phyloP scores from a whole-genome alignment of 2,797 vertebrate species.

The Pseudochirops corinnae region DNA sequence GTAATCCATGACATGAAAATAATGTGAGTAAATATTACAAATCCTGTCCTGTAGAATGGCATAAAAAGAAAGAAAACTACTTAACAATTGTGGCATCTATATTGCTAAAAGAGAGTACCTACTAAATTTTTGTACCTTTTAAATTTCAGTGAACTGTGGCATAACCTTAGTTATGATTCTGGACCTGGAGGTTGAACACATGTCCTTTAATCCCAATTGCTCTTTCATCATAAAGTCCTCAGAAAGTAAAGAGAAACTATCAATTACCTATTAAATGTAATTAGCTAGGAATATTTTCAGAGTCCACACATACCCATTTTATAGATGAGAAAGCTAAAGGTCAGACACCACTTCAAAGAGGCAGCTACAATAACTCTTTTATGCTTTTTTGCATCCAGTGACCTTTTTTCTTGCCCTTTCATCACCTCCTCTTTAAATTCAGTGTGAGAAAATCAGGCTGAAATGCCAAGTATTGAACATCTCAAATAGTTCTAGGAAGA shows the following conservation, averaged over 20 bases:
- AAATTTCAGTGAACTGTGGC: neutral
- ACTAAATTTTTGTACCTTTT: neutral
- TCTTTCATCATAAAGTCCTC: neutral
- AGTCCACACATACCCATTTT: neutral
- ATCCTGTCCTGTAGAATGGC: neutral
- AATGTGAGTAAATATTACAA: neutral
- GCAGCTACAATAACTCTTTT: neutral
- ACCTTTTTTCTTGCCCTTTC: neutral
- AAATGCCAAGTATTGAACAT: conserved; percentile 46
- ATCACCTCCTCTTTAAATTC: conserved; percentile 11
- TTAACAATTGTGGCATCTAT: neutral
- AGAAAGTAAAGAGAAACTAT: neutral
- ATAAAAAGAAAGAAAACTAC: neutral
- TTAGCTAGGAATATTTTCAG: neutral
- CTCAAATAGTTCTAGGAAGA: conserved; percentile 42
- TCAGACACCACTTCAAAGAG: neutral
- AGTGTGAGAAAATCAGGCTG: conserved; percentile 33
- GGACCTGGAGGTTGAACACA: neutral
- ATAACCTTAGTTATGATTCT: neutral
- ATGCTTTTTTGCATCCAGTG: conserved; percentile 10
- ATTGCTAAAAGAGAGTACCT: neutral
- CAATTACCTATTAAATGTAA: neutral
- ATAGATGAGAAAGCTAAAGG: neutral
- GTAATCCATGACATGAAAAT: neutral
- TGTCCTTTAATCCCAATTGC: neutral